A percentile compares a stretch with the other conserved stretches of the same genome.
Evolutionary conservation across 37 sponge, comb jelly and placozoan species (phyloP).

Genomic region (Ianthella basta): DNA sequence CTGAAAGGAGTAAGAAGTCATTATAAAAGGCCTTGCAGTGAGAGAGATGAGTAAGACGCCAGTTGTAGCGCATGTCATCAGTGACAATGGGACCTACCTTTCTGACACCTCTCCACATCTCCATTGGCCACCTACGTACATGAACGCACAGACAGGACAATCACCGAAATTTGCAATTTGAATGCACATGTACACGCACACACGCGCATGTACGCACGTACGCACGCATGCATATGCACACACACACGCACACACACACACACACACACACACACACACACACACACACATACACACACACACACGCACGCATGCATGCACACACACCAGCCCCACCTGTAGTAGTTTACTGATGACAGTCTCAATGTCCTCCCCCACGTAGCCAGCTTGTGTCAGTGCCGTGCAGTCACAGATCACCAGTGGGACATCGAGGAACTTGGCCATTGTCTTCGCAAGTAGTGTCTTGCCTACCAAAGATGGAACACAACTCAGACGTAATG

Average conservation of each 20-base stretch:
- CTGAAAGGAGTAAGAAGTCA: too few species aligned
- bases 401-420: slow-evolving; percentile 99
- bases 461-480: slow-evolving; percentile 80
- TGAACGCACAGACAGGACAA: background rate
- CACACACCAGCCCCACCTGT: slow-evolving; percentile 43
- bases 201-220: slow-evolving; percentile 29
- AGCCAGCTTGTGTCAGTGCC: slow-evolving; percentile 99
- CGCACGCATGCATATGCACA: slow-evolving; percentile 43
- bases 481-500: too few species aligned
- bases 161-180: background rate
- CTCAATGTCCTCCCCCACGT: slow-evolving; percentile 98
- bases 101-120: slow-evolving; percentile 73
- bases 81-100: too few species aligned
- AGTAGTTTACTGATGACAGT: slow-evolving; percentile 74
- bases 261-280: slow-evolving; percentile 35
- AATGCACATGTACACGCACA: slow-evolving; percentile 16
- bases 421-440: slow-evolving; percentile 93
- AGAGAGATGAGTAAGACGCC: too few species aligned
- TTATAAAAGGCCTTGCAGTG: too few species aligned
- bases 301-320: background rate
- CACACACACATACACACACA: background rate
- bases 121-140: slow-evolving; percentile 70
- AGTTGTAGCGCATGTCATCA: too few species aligned
- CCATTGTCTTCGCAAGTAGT: slow-evolving; percentile 86
- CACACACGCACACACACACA: slow-evolving; percentile 45